Evolutionary conservation across 2,113 vertebrate genomes (phyloP).

Genomic region (Phrynocephalus versicolor): DNA sequence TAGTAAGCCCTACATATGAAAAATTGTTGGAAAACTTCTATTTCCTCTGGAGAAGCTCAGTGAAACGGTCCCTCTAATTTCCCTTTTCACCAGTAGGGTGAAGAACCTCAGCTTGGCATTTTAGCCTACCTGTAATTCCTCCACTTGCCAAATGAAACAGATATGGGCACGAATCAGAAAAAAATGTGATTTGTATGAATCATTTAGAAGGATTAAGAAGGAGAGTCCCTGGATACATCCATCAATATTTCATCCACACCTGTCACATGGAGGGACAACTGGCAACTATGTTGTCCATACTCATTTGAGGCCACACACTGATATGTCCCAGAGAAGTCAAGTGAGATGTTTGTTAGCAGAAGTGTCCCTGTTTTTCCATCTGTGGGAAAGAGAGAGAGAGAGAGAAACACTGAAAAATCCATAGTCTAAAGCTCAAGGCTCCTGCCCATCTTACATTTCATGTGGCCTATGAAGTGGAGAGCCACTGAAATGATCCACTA

Average conservation of each 20-base stretch:
- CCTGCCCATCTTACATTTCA: not conserved
- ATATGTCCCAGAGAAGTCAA: conserved; percentile 72
- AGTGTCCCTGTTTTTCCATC: conserved; percentile 73
- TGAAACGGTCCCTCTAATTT: no score
- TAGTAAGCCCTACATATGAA: no score
- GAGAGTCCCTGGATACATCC: not conserved
- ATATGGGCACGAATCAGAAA: no score
- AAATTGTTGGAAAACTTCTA: no score
- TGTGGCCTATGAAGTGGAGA: no score
- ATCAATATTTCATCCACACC: conserved; percentile 48
- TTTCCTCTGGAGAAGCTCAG: no score
- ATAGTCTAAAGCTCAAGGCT: no score
- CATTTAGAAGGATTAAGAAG: not conserved
- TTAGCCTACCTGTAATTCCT: no score
- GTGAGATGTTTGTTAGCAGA: conserved; percentile 72
- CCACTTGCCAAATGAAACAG: no score
- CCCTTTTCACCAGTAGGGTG: no score
- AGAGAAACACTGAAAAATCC: not conserved
- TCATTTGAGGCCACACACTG: conserved; percentile 73
- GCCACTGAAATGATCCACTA: not conserved
- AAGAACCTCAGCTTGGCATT: no score
- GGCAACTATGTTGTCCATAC: conserved; percentile 67
- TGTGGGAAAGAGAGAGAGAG: conserved; percentile 44
- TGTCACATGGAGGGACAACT: conserved; percentile 68
- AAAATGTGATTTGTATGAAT: no score